Conservation (phyloP, 1,140 invertebrate species). For the Drosophila eugracilis region DNA sequence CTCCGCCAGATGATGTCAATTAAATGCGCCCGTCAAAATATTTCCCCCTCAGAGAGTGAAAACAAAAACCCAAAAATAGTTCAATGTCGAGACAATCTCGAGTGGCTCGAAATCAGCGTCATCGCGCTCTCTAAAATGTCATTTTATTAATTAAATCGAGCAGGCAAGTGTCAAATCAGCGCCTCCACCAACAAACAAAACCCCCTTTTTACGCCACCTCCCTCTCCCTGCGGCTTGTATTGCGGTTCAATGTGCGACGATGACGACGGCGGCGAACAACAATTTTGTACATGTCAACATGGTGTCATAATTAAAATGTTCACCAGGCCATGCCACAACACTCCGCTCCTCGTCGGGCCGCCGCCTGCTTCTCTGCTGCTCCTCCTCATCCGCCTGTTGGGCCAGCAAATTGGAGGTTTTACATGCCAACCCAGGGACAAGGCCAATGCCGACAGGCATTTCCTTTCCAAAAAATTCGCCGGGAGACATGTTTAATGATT, state of each 20-base stretch:
- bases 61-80: constrained; percentile 32
- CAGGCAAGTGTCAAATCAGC: constrained; percentile 79
- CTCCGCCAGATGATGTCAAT: constrained; percentile 51
- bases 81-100: constrained; percentile 29
- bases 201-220: not conserved
- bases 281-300: constrained; percentile 81
- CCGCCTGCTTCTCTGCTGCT: not conserved
- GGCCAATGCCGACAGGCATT: constrained; percentile 51
- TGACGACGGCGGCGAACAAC: constrained; percentile 61
- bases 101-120: constrained; percentile 62
- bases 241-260: constrained; percentile 75
- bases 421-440: constrained; percentile 37
- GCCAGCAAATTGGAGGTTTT: constrained; percentile 63
- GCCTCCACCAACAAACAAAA: constrained; percentile 2
- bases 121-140: constrained; percentile 70
- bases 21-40: constrained; percentile 65
- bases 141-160: constrained; percentile 82
- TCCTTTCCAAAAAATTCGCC: constrained; percentile 59
- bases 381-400: constrained; percentile 29
- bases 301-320: constrained; percentile 84
- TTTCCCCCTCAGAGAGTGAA: constrained; percentile 16
- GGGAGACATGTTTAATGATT: constrained; percentile 67
- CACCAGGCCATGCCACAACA: constrained; percentile 47
- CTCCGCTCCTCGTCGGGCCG: not conserved
- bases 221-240: constrained; percentile 61